Evolutionary conservation across 2,113 vertebrate genomes (phyloP).

Genomic region (Malurus alboscapulatus): DNA sequence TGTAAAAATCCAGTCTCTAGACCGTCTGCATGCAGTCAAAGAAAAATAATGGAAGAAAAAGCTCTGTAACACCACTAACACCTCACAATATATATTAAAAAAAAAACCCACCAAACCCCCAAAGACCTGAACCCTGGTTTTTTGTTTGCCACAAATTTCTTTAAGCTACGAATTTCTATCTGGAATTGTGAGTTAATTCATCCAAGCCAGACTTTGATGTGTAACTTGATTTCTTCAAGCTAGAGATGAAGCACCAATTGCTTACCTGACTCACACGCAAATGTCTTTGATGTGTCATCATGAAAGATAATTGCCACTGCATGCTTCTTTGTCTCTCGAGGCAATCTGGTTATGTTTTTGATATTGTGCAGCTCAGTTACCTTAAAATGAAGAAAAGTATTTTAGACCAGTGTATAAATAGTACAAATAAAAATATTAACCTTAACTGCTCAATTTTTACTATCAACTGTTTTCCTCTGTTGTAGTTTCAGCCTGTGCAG

Average conservation of each 20-base stretch:
- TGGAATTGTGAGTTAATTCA: slow-evolving; percentile 1
- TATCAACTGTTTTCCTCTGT: not conserved
- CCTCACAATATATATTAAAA: not conserved
- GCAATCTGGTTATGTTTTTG: slow-evolving; percentile 97
- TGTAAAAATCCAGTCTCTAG: slow-evolving; percentile 55
- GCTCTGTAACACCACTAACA: not conserved
- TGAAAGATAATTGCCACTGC: slow-evolving; percentile 98
- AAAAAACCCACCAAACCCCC: rapidly evolving
- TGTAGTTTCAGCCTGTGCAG: not conserved
- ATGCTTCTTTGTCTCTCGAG: slow-evolving; percentile 96
- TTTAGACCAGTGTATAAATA: slow-evolving; percentile 23
- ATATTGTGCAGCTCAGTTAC: slow-evolving; percentile 97
- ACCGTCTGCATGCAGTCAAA: slow-evolving; percentile 49
- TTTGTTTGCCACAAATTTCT: slow-evolving; percentile 41
- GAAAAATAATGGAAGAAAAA: slow-evolving; percentile 54
- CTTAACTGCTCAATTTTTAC: not conserved
- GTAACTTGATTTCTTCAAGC: slow-evolving; percentile 32
- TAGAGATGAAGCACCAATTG: slow-evolving; percentile 35
- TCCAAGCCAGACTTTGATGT: slow-evolving; percentile 13
- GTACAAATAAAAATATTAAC: not conserved
- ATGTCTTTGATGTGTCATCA: slow-evolving; percentile 97
- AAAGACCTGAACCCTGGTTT: not conserved
- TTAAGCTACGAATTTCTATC: slow-evolving; percentile 44
- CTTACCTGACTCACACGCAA: slow-evolving; percentile 98
- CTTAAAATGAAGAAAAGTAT: slow-evolving; percentile 79